Evolutionary conservation across 1,140 invertebrate species (phyloP).

Genomic region (Onthophagus taurus): DNA sequence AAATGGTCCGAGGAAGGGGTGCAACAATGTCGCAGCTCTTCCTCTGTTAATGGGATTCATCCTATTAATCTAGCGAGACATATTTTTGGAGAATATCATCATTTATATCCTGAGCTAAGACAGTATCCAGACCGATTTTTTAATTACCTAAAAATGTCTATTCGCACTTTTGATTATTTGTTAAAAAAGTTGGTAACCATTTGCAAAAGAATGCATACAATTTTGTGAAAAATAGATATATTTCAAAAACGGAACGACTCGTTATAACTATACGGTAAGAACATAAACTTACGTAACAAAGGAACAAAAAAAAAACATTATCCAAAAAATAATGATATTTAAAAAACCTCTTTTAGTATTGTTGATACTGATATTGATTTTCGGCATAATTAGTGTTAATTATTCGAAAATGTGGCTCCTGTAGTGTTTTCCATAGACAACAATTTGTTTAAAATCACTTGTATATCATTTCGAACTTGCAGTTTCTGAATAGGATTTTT

Average conservation of each 20-base stretch:
- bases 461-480: background rate
- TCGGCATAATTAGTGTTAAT: background rate
- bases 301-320: background rate
- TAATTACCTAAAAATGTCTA: constrained; percentile 1
- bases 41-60: no score
- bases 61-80: no score
- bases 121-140: background rate
- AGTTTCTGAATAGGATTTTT: background rate
- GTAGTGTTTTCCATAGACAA: background rate
- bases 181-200: no score
- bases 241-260: background rate
- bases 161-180: background rate
- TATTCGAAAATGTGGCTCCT: background rate
- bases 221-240: background rate
- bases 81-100: background rate
- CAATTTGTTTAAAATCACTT: background rate
- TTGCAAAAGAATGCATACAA: background rate
- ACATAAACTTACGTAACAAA: background rate
- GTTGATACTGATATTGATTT: background rate
- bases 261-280: background rate
- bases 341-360: background rate
- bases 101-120: background rate
- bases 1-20: no score
- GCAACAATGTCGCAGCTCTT: no score
- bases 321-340: background rate